These are phyloP conservation scores for Fratercula arctica DNA, from an alignment of 2,797 vertebrate genomes.

Conservation along the genomic window DNA sequence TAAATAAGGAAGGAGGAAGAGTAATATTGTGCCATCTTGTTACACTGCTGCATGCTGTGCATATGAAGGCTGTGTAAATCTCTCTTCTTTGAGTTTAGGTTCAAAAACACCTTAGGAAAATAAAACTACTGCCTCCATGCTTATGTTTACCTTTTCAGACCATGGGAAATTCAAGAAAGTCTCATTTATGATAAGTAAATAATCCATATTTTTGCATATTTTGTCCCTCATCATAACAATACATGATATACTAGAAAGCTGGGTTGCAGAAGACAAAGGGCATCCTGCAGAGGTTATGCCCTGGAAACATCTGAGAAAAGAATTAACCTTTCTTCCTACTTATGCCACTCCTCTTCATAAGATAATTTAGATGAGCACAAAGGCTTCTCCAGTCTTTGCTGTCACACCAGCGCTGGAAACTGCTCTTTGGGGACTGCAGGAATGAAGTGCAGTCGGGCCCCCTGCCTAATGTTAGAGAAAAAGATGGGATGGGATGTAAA, in stretches of 20 bases:
- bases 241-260: background rate
- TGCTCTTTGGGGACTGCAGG: background rate
- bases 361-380: background rate
- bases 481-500: background rate
- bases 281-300: background rate
- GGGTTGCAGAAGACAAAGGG: background rate
- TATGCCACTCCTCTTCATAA: background rate
- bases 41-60: background rate
- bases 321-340: background rate
- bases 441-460: background rate
- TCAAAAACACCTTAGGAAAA: background rate
- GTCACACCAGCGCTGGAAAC: background rate
- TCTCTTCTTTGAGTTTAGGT: background rate
- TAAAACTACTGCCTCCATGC: background rate
- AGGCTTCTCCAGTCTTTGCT: background rate
- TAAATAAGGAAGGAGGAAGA: constrained; percentile 46
- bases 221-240: background rate
- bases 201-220: background rate
- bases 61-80: background rate
- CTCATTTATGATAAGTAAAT: background rate
- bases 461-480: background rate
- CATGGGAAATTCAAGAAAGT: background rate
- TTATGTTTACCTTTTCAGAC: background rate
- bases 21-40: background rate
- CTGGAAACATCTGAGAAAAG: background rate